phyloP scores from a whole-genome alignment of 2,797 vertebrate species.

The Jordanella pulchra region DNA sequence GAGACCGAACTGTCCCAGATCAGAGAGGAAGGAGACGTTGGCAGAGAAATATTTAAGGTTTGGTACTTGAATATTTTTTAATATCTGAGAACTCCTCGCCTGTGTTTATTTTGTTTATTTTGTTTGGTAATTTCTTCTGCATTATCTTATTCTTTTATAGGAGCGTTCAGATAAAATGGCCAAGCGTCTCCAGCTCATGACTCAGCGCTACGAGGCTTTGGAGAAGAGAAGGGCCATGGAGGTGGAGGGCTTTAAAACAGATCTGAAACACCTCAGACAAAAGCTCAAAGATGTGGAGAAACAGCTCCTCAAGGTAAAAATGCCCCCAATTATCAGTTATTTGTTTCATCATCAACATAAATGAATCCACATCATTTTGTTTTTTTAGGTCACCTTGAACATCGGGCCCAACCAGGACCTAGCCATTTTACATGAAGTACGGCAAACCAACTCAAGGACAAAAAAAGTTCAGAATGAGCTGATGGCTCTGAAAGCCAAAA shows the following conservation, averaged over 20 bases:
- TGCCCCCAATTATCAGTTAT: rapidly evolving
- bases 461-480: constrained; percentile 91
- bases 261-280: constrained; percentile 89
- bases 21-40: constrained; percentile 87
- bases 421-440: constrained; percentile 88
- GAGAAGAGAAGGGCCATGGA: constrained; percentile 91
- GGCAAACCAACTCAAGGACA: constrained; percentile 85
- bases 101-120: rapidly evolving
- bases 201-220: constrained; percentile 89
- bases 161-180: constrained; percentile 91
- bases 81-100: background rate
- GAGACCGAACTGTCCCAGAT: constrained; percentile 89
- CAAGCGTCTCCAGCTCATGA: constrained; percentile 90
- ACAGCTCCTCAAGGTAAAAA: constrained; percentile 88
- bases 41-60: constrained; percentile 92
- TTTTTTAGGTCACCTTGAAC: constrained; percentile 83
- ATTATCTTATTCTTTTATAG: constrained; percentile 61
- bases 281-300: constrained; percentile 92
- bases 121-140: background rate
- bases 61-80: too few relatives aligned
- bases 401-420: constrained; percentile 89
- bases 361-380: background rate
- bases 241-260: constrained; percentile 93
- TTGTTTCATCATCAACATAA: background rate
- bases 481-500: constrained; percentile 90